Base-by-base conservation (phyloP, 2,888 invertebrate species). In the Synergus japonicus region DNA sequence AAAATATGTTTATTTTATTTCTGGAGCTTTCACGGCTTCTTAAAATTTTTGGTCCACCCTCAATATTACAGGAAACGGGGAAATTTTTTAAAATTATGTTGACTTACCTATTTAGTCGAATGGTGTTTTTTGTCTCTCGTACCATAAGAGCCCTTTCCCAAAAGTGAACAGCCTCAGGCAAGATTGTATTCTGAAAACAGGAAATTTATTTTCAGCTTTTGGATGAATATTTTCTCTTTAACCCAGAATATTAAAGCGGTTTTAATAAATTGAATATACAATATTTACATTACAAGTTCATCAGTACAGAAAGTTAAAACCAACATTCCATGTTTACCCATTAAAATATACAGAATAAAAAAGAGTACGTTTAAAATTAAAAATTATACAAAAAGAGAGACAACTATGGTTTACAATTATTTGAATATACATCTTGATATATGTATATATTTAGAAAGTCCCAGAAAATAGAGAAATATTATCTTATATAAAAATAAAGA, bases 111-210 rank as follows among this genome's bases (percentile, higher is more conserved):
- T 97, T 98, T 76, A 99, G 93, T 87, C 96, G 95, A 84, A 98
- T 98, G 1, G 97, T 96, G 79, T 95, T 96, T 84, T 95, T 96
- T 4, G 98, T 97, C 92, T 96, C 96, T 77, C 98, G 94, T 2
- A 98, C 98, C 94, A 96, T 96, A 79, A 99, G 93, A 0, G 98
- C 97, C 90, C 96, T 95, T 91, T 98, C 97, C 98, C 98, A 98
- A 93, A 97, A 99, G 85, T 95, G 95, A 0, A 98, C 97, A 65
- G 98, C 98, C 91, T 97, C 95, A 0, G 98, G 97, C 85, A 98
- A 92, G 83, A 98, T 96, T 76, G 97, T 97, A 89, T 97, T 96
- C 97, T 97, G 93, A 66, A 93, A 94, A 82, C 81, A 86, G 82
- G 86, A 18, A 58, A 58, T 18, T 10, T 18, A 58, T 18, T 18